Evolutionary conservation across 2,888 invertebrate genomes (phyloP).

Genomic region (Idaea dimidiata): DNA sequence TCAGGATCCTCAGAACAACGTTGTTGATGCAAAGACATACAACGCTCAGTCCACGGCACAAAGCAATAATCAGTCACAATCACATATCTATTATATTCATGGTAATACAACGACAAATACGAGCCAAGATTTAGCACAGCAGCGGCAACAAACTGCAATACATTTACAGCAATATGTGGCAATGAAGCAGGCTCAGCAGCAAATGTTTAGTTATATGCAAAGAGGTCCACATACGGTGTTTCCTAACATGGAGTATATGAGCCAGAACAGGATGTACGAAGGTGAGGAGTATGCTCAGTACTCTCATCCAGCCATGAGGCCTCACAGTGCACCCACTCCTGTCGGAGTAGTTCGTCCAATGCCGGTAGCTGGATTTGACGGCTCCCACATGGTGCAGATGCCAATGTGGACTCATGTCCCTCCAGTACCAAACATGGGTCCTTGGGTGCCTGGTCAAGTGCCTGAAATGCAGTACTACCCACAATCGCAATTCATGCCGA

Average conservation of each 20-base stretch:
- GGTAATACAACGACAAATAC: constrained; percentile 52
- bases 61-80: constrained; percentile 38
- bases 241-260: constrained; percentile 60
- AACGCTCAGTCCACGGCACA: constrained; percentile 46
- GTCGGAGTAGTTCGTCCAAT: constrained; percentile 61
- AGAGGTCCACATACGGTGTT: constrained; percentile 70
- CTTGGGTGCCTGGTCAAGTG: constrained; percentile 63
- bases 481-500: constrained; percentile 67
- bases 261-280: constrained; percentile 57
- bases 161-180: constrained; percentile 77
- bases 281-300: constrained; percentile 65
- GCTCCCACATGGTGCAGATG: constrained; percentile 65
- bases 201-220: constrained; percentile 71
- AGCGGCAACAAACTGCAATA: constrained; percentile 73
- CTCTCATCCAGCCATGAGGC: constrained; percentile 59
- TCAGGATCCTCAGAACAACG: constrained; percentile 68
- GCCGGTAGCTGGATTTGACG: constrained; percentile 57
- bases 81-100: constrained; percentile 72
- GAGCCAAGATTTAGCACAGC: constrained; percentile 63
- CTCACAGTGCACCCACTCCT: constrained; percentile 67
- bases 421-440: constrained; percentile 62
- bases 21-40: constrained; percentile 54
- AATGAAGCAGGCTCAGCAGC: constrained; percentile 78
- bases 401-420: constrained; percentile 71
- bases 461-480: constrained; percentile 73